phyloP scores from a whole-genome alignment of 2,888 invertebrate species.

The Epsilonema sp. region DNA sequence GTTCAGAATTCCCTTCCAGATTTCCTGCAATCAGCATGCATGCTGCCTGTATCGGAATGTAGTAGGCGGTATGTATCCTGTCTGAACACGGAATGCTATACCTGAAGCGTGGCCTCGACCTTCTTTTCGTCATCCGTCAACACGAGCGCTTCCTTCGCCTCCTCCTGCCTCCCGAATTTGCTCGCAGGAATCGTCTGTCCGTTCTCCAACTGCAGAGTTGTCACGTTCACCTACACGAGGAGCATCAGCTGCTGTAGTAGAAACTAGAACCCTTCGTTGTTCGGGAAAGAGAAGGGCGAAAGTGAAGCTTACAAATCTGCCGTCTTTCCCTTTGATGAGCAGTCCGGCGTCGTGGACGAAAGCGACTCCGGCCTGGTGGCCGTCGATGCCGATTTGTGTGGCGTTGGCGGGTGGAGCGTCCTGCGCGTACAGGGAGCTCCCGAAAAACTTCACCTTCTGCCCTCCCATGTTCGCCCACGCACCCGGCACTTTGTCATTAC shows the following conservation, averaged over 20 bases:
- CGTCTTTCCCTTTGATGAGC: constrained; percentile 58
- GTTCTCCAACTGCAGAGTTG: constrained; percentile 48
- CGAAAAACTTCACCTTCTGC: constrained; percentile 51
- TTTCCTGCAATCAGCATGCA: constrained; percentile 34
- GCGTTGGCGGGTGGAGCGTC: constrained; percentile 38
- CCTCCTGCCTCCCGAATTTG: constrained; percentile 47
- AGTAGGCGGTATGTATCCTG: too few species aligned
- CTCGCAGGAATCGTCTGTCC: constrained; percentile 49
- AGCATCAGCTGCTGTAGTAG: background rate
- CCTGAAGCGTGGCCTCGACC: constrained; percentile 39
- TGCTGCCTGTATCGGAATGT: background rate
- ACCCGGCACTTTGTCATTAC: constrained; percentile 80
- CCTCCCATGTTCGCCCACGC: constrained; percentile 47
- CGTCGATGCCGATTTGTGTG: constrained; percentile 41
- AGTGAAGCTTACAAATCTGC: constrained; percentile 42
- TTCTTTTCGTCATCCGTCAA: constrained; percentile 51
- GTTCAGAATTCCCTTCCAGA: constrained; percentile 69
- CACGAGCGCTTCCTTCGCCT: constrained; percentile 40
- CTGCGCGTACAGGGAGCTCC: constrained; percentile 50
- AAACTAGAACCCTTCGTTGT: background rate
- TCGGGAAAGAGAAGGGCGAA: background rate
- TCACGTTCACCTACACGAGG: constrained; percentile 46
- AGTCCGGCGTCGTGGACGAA: constrained; percentile 59
- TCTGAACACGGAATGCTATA: background rate
- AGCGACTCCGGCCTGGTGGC: constrained; percentile 34